A percentile compares a stretch with the other conserved stretches of the same genome.
These are phyloP conservation scores for Amphibalanus amphitrite DNA, from an alignment of 1,140 invertebrate genomes.

Conservation along the genomic window DNA sequence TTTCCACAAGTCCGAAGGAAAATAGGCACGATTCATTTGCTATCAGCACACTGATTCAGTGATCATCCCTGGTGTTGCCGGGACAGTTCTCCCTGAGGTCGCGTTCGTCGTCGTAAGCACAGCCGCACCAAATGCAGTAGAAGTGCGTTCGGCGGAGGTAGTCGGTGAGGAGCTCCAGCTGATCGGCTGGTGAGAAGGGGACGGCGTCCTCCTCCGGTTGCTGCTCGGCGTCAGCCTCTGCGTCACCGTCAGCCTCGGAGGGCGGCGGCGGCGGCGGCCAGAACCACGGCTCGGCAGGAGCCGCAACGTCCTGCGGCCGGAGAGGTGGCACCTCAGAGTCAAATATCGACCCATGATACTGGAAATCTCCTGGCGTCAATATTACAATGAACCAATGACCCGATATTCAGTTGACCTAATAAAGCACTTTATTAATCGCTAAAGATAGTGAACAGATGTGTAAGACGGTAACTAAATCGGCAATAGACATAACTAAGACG, in stretches of 20 bases:
- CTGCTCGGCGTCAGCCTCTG: too few species aligned
- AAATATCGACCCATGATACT: too few species aligned
- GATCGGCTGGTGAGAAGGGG: constrained; percentile 31
- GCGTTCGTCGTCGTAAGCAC: constrained; percentile 38
- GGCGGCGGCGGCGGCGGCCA: not conserved
- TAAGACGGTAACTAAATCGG: not conserved
- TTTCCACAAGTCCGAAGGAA: too few species aligned
- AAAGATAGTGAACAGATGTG: not conserved
- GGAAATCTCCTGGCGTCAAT: too few species aligned
- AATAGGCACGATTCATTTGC: too few species aligned
- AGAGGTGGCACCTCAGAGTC: too few species aligned
- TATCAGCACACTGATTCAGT: constrained; percentile 25
- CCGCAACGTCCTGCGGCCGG: not conserved
- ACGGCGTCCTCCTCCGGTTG: constrained; percentile 17
- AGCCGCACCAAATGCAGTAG: constrained; percentile 64
- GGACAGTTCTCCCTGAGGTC: constrained; percentile 49
- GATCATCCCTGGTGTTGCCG: constrained; percentile 41
- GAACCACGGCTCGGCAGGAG: not conserved
- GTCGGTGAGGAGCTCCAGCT: constrained; percentile 41
- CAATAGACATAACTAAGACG: not conserved
- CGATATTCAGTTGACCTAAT: not conserved
- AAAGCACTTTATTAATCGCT: not conserved
- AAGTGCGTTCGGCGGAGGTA: constrained; percentile 48
- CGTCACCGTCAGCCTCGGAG: not conserved
- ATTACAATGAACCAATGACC: too few species aligned